Evolutionary conservation across 1,140 invertebrate genomes (phyloP), one percentile per base, ranked within the genome.

Genomic region (Drosophila repleta): DNA sequence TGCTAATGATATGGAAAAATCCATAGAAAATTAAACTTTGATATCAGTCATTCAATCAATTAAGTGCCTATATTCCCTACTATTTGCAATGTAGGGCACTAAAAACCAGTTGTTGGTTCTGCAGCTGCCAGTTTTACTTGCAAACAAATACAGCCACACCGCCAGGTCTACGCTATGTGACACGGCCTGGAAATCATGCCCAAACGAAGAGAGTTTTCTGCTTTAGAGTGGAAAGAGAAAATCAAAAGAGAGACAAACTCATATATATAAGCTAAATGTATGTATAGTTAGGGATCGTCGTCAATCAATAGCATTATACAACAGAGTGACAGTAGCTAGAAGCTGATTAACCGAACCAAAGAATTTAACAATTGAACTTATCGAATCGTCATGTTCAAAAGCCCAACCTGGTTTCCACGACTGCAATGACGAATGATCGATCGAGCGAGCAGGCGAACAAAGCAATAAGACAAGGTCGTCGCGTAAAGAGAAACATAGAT

Each of bases 361-460:
- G 64, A 72, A 66, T 69, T 69, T 70, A 72, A 65, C 69, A 72
- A 70, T 68, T 61, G 60, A 74, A 74, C 69, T 63, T 82, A 73
- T 79, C 83, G 56, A 48, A 70, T 70, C 43, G 63, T 51, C 61
- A 61, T 71, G 49, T 67, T 56, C 41, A 61, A 39, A 49, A 64
- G 64, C 79, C 82, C 74, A 88, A 79, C 83, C 78, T 79, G 82
- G 78, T 88, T 87, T 88, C 74, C 83, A 83, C 75, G 78, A 87
- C 67, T 82, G 88, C 68, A 88, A 88, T 87, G 75, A 58, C 32
- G 53, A 82, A 87, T 87, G 82, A 87, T 76, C 83, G 83, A 87
- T 87, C 53, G 68, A 51, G 26, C 15, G 43, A 13, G 32, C 55
- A 45, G 24, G 24, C 26, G 53, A 74, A 26, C 51, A 68, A 67